Evolutionary conservation across 2,888 invertebrate species (phyloP).

Genomic region (Eretmocerus hayati): DNA sequence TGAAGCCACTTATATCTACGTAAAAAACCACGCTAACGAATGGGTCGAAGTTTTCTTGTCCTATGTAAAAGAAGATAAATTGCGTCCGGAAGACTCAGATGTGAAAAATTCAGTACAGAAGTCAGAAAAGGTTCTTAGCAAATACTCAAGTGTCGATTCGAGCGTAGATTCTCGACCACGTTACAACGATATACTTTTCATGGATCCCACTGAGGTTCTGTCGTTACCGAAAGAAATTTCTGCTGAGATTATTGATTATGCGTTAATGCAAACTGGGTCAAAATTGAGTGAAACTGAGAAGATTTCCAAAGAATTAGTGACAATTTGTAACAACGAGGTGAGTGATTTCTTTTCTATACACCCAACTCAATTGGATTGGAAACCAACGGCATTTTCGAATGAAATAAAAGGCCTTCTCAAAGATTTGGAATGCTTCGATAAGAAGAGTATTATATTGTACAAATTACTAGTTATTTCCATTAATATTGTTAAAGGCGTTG

Average conservation of each 20-base stretch:
- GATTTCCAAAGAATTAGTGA: conserved; percentile 1
- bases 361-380: conserved; percentile 3
- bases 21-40: conserved; percentile 4
- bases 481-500: conserved; percentile 6
- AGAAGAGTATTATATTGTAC: conserved; percentile 16
- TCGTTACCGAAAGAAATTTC: conserved; percentile 8
- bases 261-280: conserved; percentile 11
- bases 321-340: conserved; percentile 9
- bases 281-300: background rate
- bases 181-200: conserved; percentile 6
- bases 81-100: background rate
- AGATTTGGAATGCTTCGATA: conserved; percentile 10
- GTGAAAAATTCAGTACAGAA: no score
- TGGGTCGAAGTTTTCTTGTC: conserved; percentile 14
- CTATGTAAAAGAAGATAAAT: no score
- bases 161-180: no score
- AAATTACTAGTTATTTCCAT: conserved; percentile 17
- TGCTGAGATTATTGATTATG: conserved; percentile 1
- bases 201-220: conserved; percentile 13
- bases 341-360: conserved; percentile 16
- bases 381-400: conserved; percentile 1
- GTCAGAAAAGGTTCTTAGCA: no score
- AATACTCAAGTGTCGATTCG: no score
- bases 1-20: background rate
- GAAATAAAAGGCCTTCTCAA: conserved; percentile 11